These are phyloP conservation scores for Hippocampus abdominalis DNA, from an alignment of 2,113 vertebrate genomes.

Conservation along the genomic window DNA sequence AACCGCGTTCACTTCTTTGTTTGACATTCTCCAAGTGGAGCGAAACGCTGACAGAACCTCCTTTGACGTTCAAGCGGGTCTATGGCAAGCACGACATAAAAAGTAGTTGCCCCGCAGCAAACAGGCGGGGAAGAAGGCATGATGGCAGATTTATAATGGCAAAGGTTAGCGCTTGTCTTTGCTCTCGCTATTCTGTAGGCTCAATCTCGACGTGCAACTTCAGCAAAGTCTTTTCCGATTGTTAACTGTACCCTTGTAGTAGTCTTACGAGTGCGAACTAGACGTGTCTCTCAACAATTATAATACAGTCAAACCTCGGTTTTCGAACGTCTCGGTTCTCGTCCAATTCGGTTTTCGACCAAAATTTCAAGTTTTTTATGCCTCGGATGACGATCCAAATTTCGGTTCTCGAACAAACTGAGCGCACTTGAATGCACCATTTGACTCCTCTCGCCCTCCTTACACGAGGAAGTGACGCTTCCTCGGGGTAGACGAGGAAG, in stretches of 20 bases:
- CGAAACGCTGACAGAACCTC: conserved; percentile 54
- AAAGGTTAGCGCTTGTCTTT: conserved; percentile 66
- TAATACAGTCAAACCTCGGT: too few relatives aligned
- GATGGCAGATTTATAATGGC: conserved; percentile 64
- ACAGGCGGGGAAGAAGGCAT: conserved; percentile 42
- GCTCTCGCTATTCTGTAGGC: conserved; percentile 33
- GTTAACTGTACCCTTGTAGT: conserved; percentile 12
- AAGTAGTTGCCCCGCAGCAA: conserved; percentile 39
- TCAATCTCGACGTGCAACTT: conserved; percentile 37
- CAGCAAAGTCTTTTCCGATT: conserved; percentile 40
- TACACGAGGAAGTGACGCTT: too few relatives aligned
- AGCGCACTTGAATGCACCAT: too few relatives aligned
- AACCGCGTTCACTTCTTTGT: conserved; percentile 36
- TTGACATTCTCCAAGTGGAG: conserved; percentile 39
- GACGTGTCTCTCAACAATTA: background rate
- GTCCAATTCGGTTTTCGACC: too few relatives aligned
- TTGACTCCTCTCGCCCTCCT: too few relatives aligned
- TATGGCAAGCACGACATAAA: conserved; percentile 38
- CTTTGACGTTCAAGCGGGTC: conserved; percentile 33
- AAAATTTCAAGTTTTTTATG: too few relatives aligned
- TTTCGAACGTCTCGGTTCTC: too few relatives aligned
- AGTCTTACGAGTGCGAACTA: conserved; percentile 21
- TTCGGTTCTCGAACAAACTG: too few relatives aligned
- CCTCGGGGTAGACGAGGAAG: too few relatives aligned
- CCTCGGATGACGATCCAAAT: too few relatives aligned